A percentile compares a stretch with the other conserved stretches of the same genome.
Conservation (phyloP, 2,797 vertebrate genomes). For the Varecia variegata region DNA sequence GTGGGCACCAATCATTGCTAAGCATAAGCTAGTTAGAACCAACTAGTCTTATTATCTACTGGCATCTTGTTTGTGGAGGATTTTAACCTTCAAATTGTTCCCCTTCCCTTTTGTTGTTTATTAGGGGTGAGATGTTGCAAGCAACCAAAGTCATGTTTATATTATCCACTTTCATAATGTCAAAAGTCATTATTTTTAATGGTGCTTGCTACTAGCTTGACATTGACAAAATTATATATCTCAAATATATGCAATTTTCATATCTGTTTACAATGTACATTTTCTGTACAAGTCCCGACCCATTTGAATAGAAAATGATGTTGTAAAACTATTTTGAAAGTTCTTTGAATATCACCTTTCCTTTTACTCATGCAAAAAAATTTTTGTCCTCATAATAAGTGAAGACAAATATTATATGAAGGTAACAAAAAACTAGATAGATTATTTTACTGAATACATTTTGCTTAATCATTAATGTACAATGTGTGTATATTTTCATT, state of each 20-base stretch:
- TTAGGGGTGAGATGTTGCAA: slow-evolving; percentile 17
- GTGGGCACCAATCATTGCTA: background rate
- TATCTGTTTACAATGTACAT: background rate
- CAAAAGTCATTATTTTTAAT: slow-evolving; percentile 54
- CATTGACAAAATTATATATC: background rate
- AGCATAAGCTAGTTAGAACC: background rate
- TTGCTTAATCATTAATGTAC: background rate
- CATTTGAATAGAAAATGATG: slow-evolving; percentile 45
- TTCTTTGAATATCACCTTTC: background rate
- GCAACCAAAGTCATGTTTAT: slow-evolving; percentile 69
- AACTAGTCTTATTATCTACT: background rate
- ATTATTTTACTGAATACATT: slow-evolving; percentile 9
- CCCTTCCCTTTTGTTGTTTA: background rate
- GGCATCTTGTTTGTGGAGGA: background rate
- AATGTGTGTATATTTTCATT: background rate
- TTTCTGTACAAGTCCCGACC: background rate
- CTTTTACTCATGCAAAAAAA: background rate
- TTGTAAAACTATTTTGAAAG: background rate
- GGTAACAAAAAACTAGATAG: background rate
- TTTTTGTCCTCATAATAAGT: background rate
- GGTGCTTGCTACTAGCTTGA: slow-evolving; percentile 10
- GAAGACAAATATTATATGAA: background rate
- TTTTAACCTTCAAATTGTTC: background rate
- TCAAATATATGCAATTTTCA: background rate
- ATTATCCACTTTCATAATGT: slow-evolving; percentile 52